Evolutionary conservation across 2,113 vertebrate species (phyloP), one percentile per base, ranked within the genome.

Genomic region (Sorex araneus): DNA sequence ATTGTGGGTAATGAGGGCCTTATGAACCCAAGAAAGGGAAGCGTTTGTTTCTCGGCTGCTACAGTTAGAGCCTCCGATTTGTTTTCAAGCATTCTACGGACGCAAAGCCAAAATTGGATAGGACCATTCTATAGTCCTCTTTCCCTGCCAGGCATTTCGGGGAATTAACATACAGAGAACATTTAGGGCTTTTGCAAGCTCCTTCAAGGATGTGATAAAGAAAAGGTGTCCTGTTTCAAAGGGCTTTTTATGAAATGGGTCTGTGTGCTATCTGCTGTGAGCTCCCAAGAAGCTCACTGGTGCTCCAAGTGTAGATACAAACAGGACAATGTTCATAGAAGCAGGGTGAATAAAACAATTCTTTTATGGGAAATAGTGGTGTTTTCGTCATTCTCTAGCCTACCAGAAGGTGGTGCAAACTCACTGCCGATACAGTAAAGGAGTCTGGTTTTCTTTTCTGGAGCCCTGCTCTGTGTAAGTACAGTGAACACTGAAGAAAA

Each of bases 381-480:
- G 71, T 78, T 89, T 90, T 63, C 19, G 94, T 96, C 95, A 94
- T 98, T 97, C 95, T 95, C 40, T 43, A 2, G 74, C 23, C 50
- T 84, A 89, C 98, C 99, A 99, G 98, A 97, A 99, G 99, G 97
- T 99, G 99, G 99, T 97, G 98, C 98, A 98, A 97, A 98, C 93
- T 97, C 97, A 96, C 98, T 98, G 97, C 91, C 78, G 82, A 97
- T 98, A 93, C 89, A n/a, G 9, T 57, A 12, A 63, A 13, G 3
- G 21, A 30, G 86, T 70, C 0, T 11, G 5, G 85, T 32, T 80
- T 79, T 74, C 21, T 82, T 40, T 80, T n/a, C 32, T 36, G 27
- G 77, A 78, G 82, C 34, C 4, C 66, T 5, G 6, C 85, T 89
- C 93, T 92, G 73, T 54, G 19, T 45, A 45, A 32, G 87, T 90